Evolutionary conservation across 1,140 invertebrate genomes (phyloP), one percentile per base, ranked within the genome.

Genomic region (Phenacoccus solenopsis): DNA sequence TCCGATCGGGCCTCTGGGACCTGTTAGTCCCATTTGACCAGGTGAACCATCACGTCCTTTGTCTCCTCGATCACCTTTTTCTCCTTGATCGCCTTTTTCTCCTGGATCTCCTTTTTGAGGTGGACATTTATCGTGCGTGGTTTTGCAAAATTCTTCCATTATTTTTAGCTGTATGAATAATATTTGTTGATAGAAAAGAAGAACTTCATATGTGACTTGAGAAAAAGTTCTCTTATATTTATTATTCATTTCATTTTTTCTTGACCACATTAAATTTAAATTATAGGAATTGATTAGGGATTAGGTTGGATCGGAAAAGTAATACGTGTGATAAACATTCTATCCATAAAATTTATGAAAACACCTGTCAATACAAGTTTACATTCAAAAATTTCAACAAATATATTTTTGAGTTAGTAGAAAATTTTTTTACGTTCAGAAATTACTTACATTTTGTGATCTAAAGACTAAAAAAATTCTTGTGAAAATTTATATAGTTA

Each of bases 101-200:
- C 79, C 79, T 68, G 76, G 74, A 13, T 70, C 64, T 4, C 80
- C 79, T 69, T 82, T 81, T 1, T 80, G 78, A 1, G 87, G 86
- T n/a, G 89, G 87, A 77, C 92, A 94, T 76, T 90, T 90, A 35
- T 91, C 86, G 74, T 87, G 85, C 0, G 88, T 88, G 12, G 87
- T 85, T 70, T 82, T 83, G 74, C 89, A 91, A 75, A 89, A 89
- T 4, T 86, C 86, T 78, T 90, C 84, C 64, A 91, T 86, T 1
- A 86, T 86, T 69, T 85, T 82, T 71, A 87, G 81, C 87, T 90
- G 76, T 9, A 71, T 32, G 30, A 13, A 22, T 24, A 32, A 1
- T 25, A 4, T 24, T 32, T 56, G 3, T 32, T 64, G 20, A 35
- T 28, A 24, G 70, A 20, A 32, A 69, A 73, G 28, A 70, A 5